phyloP scores from a whole-genome alignment of 2,797 vertebrate species.

The Neosalanx taihuensis region DNA sequence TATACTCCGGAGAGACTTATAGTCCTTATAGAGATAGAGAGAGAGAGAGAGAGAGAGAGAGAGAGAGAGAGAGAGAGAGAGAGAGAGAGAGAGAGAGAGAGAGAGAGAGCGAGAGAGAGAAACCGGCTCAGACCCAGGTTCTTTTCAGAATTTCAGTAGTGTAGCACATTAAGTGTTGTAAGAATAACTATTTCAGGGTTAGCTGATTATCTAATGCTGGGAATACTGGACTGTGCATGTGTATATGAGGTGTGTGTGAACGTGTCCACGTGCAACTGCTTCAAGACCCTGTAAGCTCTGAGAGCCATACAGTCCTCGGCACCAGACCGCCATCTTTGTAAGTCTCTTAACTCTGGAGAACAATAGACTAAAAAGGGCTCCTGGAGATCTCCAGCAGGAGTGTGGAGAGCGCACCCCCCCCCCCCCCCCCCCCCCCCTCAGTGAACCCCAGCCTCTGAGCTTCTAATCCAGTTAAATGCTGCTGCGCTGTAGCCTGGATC shows the following conservation, averaged over 20 bases:
- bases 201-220: background rate
- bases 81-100: conserved; percentile 1
- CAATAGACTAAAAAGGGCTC: conserved; percentile 39
- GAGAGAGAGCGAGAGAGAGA: background rate
- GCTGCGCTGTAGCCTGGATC: conserved; percentile 42
- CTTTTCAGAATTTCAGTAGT: no score
- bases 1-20: no score
- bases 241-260: conserved; percentile 4
- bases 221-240: background rate
- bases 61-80: background rate
- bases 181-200: no score
- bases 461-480: conserved; percentile 60
- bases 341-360: conserved; percentile 29
- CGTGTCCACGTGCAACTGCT: conserved; percentile 1
- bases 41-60: background rate
- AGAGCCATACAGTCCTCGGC: background rate
- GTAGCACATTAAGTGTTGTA: no score
- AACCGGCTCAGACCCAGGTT: background rate
- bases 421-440: conserved; percentile 30
- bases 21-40: no score
- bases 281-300: conserved; percentile 9
- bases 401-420: conserved; percentile 35
- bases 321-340: conserved; percentile 8
- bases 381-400: conserved; percentile 39
- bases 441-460: conserved; percentile 54